Evolutionary conservation across 2,113 vertebrate genomes (phyloP).

Genomic region (Indri indri): DNA sequence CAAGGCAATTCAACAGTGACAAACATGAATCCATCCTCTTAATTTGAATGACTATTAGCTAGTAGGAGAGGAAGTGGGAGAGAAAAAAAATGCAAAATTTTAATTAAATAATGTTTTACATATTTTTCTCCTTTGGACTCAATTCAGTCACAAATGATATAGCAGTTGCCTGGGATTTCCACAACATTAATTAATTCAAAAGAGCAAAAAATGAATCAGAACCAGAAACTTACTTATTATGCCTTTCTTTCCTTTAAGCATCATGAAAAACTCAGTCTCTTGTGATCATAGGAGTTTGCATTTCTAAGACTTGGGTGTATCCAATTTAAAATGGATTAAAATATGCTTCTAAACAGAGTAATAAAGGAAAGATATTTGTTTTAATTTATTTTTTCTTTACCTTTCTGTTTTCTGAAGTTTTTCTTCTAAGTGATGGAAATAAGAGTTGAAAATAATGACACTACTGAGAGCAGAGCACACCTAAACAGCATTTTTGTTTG

Average conservation of each 20-base stretch:
- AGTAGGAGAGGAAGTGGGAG: slow-evolving; percentile 16
- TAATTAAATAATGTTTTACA: slow-evolving; percentile 73
- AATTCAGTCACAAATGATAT: slow-evolving; percentile 61
- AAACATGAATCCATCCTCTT: slow-evolving; percentile 47
- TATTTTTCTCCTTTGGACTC: slow-evolving; percentile 66
- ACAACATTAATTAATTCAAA: slow-evolving; percentile 71
- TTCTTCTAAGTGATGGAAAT: slow-evolving; percentile 33
- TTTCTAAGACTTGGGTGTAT: slow-evolving; percentile 69
- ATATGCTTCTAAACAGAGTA: slow-evolving; percentile 47
- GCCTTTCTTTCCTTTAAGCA: slow-evolving; percentile 57
- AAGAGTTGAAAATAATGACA: slow-evolving; percentile 44
- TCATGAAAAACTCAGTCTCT: slow-evolving; percentile 43
- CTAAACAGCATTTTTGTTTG: slow-evolving; percentile 34
- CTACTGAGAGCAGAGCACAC: not conserved
- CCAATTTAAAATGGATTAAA: slow-evolving; percentile 63
- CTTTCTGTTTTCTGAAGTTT: slow-evolving; percentile 48
- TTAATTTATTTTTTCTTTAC: slow-evolving; percentile 29
- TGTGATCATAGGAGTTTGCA: slow-evolving; percentile 65
- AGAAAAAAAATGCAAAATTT: slow-evolving; percentile 56
- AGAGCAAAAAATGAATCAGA: slow-evolving; percentile 62
- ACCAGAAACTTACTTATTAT: slow-evolving; percentile 63
- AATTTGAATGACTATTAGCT: slow-evolving; percentile 37
- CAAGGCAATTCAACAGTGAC: slow-evolving; percentile 27
- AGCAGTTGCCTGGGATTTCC: slow-evolving; percentile 66
- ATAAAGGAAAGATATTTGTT: slow-evolving; percentile 46